phyloP scores from a whole-genome alignment of 1,140 invertebrate species.

The Parasteatoda tepidariorum region DNA sequence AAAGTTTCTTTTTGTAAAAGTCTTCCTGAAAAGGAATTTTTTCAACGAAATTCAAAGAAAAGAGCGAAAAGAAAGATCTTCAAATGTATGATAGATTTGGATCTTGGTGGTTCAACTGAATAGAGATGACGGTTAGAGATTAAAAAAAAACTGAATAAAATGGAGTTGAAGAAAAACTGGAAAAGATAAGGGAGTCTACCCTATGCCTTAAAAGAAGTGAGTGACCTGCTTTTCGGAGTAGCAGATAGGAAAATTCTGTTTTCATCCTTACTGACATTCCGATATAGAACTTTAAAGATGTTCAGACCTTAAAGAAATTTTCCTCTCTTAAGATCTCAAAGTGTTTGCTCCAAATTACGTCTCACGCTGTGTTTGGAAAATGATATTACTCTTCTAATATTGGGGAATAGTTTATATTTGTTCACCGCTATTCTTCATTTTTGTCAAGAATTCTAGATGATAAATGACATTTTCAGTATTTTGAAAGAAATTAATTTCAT shows the following conservation, averaged over 20 bases:
- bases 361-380: background rate
- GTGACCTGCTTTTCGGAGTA: constrained; percentile 33
- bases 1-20: constrained; percentile 15
- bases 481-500: background rate
- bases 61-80: constrained; percentile 31
- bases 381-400: background rate
- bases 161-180: constrained; percentile 4
- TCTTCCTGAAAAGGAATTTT: background rate
- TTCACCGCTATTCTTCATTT: background rate
- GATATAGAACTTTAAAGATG: constrained; percentile 30
- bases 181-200: constrained; percentile 38
- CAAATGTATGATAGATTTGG: constrained; percentile 53
- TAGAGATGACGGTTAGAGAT: constrained; percentile 56
- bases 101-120: constrained; percentile 45
- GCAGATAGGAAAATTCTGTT: constrained; percentile 42
- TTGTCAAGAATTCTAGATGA: background rate
- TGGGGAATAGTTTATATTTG: background rate
- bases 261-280: constrained; percentile 21
- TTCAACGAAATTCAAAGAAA: constrained; percentile 2
- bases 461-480: background rate
- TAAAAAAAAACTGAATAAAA: constrained; percentile 57
- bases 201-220: constrained; percentile 12
- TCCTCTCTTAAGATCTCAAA: background rate
- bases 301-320: background rate
- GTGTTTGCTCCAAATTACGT: background rate